Conservation (phyloP, 2,797 vertebrate genomes). For the Momotus momota region DNA sequence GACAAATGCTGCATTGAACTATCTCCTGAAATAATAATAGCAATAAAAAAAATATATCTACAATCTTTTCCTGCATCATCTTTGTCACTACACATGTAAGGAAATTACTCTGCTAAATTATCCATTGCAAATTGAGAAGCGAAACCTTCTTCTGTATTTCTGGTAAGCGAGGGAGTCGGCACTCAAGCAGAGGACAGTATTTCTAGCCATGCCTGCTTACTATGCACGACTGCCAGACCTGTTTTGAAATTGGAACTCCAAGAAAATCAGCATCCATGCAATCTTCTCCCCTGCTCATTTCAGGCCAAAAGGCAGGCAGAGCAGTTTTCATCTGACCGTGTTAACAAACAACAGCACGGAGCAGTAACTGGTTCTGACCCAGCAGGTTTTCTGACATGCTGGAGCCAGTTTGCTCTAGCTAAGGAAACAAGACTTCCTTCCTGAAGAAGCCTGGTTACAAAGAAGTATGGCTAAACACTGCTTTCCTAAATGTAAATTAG, state of each 20-base stretch:
- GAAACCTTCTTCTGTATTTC: neutral
- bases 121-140: slow-evolving; percentile 17
- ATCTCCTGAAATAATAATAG: neutral
- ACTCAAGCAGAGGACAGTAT: neutral
- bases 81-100: neutral
- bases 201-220: neutral
- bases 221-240: neutral
- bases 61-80: neutral
- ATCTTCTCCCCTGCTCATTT: neutral
- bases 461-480: neutral
- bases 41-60: neutral
- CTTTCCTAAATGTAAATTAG: neutral
- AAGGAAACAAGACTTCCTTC: neutral
- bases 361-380: neutral
- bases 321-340: neutral
- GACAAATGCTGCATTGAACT: neutral
- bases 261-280: neutral
- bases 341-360: neutral
- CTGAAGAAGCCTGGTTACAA: neutral
- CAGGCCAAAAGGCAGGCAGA: neutral
- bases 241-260: slow-evolving; percentile 27
- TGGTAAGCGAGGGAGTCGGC: neutral
- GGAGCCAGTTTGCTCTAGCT: neutral
- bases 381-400: neutral
- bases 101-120: slow-evolving; percentile 49